These are phyloP conservation scores for Balaenoptera acutorostrata DNA, from an alignment of 2,113 vertebrate species.

Conservation along the genomic window DNA sequence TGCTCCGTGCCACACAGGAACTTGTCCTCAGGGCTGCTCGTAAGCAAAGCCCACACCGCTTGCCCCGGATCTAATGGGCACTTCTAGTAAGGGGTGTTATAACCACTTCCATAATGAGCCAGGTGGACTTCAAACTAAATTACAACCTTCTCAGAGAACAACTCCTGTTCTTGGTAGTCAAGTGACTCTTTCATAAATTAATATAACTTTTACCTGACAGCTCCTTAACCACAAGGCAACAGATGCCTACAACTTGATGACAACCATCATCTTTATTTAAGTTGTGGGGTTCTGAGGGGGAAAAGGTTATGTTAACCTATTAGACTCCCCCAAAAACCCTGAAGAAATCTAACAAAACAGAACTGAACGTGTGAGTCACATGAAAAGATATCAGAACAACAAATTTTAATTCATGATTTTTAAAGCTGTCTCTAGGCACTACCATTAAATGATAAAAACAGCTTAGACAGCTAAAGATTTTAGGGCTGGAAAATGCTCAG, in stretches of 20 bases:
- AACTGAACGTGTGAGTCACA: slow-evolving; percentile 22
- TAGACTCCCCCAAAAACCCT: background rate
- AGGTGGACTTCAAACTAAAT: slow-evolving; percentile 47
- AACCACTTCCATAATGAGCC: slow-evolving; percentile 16
- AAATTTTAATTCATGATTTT: slow-evolving; percentile 46
- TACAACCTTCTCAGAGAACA: slow-evolving; percentile 43
- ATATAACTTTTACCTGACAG: slow-evolving; percentile 64
- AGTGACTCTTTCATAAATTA: slow-evolving; percentile 69
- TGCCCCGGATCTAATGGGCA: fast-evolving
- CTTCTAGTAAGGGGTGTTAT: background rate
- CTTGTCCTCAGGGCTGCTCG: too few relatives aligned
- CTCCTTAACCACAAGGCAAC: slow-evolving; percentile 58
- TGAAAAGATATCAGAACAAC: background rate
- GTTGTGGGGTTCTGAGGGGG: background rate
- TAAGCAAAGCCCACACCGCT: background rate
- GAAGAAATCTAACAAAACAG: slow-evolving; percentile 22
- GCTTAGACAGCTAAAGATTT: background rate
- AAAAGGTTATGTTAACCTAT: slow-evolving; percentile 36
- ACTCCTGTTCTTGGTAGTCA: slow-evolving; percentile 35
- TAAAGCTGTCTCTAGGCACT: slow-evolving; percentile 36
- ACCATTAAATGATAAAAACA: background rate
- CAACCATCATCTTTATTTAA: slow-evolving; percentile 46
- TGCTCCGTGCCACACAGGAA: background rate
- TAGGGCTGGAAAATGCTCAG: background rate
- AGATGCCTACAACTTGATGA: slow-evolving; percentile 66